Evolutionary conservation across 1,140 invertebrate species (phyloP).

Genomic region (Melanaphis sacchari): DNA sequence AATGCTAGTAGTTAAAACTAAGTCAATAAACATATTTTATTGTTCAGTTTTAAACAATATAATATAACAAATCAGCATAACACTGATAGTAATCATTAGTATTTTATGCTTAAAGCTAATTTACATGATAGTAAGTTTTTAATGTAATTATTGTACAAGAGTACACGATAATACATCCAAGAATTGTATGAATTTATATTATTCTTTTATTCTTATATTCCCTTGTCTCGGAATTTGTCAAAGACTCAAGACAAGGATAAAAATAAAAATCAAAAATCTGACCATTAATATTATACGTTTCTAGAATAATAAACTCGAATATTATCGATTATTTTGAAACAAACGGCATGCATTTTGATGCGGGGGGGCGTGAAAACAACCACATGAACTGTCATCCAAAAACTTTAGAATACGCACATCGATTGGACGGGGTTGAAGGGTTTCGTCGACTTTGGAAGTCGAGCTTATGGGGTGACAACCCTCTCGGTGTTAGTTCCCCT

Average conservation of each 20-base stretch:
- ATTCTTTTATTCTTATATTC: neutral
- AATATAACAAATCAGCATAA: neutral
- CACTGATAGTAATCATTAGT: neutral
- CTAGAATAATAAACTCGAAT: constrained; percentile 10
- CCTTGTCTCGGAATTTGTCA: neutral
- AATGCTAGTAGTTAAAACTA: neutral
- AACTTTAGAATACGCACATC: constrained; percentile 27
- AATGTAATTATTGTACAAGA: neutral
- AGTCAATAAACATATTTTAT: neutral
- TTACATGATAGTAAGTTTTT: neutral
- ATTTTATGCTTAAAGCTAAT: neutral
- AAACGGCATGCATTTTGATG: constrained; percentile 2
- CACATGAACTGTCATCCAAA: constrained; percentile 35
- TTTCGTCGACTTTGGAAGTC: constrained; percentile 33
- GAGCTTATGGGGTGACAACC: constrained; percentile 53
- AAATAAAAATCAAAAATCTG: neutral
- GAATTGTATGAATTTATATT: neutral
- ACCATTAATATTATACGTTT: neutral
- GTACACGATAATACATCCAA: neutral
- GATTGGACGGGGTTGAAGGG: constrained; percentile 25
- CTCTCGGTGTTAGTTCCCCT: constrained; percentile 19
- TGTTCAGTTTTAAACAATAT: neutral
- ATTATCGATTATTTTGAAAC: constrained; percentile 28
- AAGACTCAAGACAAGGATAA: neutral
- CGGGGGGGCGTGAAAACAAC: constrained; percentile 3